Evolutionary conservation across 2,797 vertebrate genomes (phyloP), one percentile per base, ranked within the genome.

Genomic region (Acestrorhynchus altus): DNA sequence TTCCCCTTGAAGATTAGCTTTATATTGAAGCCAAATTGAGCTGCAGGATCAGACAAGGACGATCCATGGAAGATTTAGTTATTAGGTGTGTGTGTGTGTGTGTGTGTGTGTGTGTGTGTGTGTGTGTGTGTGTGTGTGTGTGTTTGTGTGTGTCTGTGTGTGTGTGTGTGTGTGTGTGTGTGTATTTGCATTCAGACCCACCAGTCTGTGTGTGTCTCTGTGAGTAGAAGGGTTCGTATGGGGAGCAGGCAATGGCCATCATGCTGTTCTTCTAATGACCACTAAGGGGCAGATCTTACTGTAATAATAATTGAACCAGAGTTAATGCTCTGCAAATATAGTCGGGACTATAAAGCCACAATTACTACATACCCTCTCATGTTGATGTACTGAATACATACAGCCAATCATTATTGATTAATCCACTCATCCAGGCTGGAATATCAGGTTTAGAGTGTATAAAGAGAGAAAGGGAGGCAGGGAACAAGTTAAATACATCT

Each of bases 201-300:
- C n/a, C n/a, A n/a, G n/a, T n/a, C n/a, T n/a, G n/a, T n/a, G n/a
- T 44, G 16, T 18, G 35, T 72, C 60, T 65, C 42, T 65, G 16
- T 79, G 83, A 84, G 83, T 79, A 79, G 70, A 76, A 77, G 73
- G 83, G 83, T 67, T 82, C 80, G 80, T 80, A 80, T 84, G 83
- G 83, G 80, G 77, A 81, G 70, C 77, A 82, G 83, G 83, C 72
- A 52, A 79, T 20, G 4, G 0, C 26, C 26, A 44, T 6, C 3
- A 12, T 64, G 26, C 39, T 11, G 4, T 80, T 56, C 46, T 42
- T 59, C 16, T 76, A 44, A 6, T 72, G 16, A 6, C 67, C 83
- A 78, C 57, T 59, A 82, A 78, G 72, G 61, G 83, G 80, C 83
- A 84, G 60, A 72, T 70, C 8, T 10, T 22, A 18, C 56, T 72